These are phyloP conservation scores for Apotomis turbidana DNA, from an alignment of 2,888 invertebrate species.

Conservation along the genomic window DNA sequence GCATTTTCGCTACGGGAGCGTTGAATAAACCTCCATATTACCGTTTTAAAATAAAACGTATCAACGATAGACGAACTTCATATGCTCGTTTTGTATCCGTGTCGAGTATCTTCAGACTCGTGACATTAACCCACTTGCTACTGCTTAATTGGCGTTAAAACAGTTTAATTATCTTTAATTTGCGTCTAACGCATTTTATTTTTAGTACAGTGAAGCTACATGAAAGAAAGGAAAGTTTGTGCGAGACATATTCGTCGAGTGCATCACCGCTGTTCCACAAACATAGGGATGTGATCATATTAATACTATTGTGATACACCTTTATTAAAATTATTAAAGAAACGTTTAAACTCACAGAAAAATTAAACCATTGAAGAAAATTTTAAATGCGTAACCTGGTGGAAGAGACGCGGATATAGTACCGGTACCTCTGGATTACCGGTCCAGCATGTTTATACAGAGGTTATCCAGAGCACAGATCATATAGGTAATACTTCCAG, in stretches of 20 bases:
- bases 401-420: too few species aligned
- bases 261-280: too few species aligned
- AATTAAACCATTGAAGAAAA: too few species aligned
- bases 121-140: constrained; percentile 64
- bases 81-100: not conserved
- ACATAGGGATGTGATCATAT: too few species aligned
- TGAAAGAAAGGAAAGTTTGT: constrained; percentile 3
- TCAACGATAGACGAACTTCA: not conserved
- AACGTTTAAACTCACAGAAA: too few species aligned
- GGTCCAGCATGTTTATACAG: too few species aligned
- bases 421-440: too few species aligned
- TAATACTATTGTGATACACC: too few species aligned
- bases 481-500: too few species aligned
- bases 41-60: not conserved
- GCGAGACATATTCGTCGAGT: not conserved
- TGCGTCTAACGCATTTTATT: constrained; percentile 12
- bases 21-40: constrained; percentile 35
- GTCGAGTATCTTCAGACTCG: constrained; percentile 59
- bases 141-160: constrained; percentile 58
- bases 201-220: constrained; percentile 3
- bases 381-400: too few species aligned
- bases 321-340: too few species aligned
- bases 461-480: too few species aligned
- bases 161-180: constrained; percentile 18
- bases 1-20: constrained; percentile 52